Conservation (phyloP, 2,888 invertebrate genomes). For the Elegia similella region DNA sequence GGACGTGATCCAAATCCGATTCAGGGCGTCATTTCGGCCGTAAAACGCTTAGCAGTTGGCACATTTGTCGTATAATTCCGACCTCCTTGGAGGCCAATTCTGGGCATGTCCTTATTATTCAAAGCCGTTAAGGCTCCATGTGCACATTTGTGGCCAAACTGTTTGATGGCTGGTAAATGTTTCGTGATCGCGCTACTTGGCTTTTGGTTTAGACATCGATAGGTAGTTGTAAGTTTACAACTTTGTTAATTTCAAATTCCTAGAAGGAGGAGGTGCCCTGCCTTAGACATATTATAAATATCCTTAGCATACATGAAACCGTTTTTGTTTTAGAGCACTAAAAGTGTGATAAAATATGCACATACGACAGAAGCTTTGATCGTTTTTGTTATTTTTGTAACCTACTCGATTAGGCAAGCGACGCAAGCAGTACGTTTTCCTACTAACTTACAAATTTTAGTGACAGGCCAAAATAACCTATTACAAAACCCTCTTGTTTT, state of each 20-base stretch:
- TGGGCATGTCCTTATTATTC: conserved; percentile 55
- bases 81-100: conserved; percentile 58
- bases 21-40: conserved; percentile 67
- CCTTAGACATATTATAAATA: not conserved
- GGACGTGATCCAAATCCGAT: conserved; percentile 78
- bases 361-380: not conserved
- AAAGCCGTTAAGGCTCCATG: conserved; percentile 48
- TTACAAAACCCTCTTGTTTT: no score
- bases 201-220: not conserved
- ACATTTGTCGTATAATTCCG: conserved; percentile 72
- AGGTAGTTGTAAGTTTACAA: not conserved
- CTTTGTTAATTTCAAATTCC: not conserved
- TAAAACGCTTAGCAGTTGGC: conserved; percentile 76
- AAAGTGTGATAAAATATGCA: not conserved
- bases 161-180: conserved; percentile 12
- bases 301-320: not conserved
- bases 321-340: not conserved
- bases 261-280: not conserved
- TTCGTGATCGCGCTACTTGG: not conserved
- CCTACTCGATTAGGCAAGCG: no score
- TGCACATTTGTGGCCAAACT: conserved; percentile 26
- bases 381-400: not conserved
- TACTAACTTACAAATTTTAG: no score
- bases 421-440: no score
- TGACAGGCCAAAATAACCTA: no score